phyloP scores from a whole-genome alignment of 1,140 invertebrate species.

The Hylaeus anthracinus region DNA sequence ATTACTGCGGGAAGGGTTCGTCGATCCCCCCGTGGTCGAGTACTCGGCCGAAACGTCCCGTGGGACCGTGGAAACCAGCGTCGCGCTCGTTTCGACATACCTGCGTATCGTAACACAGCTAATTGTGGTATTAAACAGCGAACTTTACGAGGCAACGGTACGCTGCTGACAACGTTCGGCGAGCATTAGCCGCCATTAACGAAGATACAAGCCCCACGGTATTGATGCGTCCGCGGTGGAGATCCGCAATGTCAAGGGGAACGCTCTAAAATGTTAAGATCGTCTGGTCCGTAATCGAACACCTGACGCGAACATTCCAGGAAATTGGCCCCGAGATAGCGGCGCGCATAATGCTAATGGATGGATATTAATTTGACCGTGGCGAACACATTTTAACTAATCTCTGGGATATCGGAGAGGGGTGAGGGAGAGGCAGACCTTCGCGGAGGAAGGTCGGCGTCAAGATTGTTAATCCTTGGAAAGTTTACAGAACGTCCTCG shows the following conservation, averaged over 20 bases:
- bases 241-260: constrained; percentile 13
- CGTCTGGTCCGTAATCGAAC: constrained; percentile 32
- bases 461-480: background rate
- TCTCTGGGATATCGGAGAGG: constrained; percentile 3
- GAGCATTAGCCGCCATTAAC: constrained; percentile 78
- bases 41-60: background rate
- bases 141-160: constrained; percentile 71
- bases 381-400: constrained; percentile 46
- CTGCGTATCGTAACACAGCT: constrained; percentile 69
- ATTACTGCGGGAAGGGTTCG: background rate
- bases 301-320: constrained; percentile 33
- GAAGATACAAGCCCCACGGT: constrained; percentile 59
- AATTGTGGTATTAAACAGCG: constrained; percentile 80
- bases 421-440: too few relatives aligned
- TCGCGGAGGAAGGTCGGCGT: background rate
- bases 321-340: constrained; percentile 35
- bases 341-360: constrained; percentile 42
- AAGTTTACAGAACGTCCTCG: background rate
- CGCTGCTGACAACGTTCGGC: constrained; percentile 68
- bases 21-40: background rate
- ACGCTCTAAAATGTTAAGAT: constrained; percentile 51
- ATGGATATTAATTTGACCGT: constrained; percentile 45
- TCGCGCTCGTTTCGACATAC: constrained; percentile 54
- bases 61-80: constrained; percentile 7
- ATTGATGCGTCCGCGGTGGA: constrained; percentile 38